A percentile compares a stretch with the other conserved stretches of the same genome.
phyloP scores from a whole-genome alignment of 2,113 vertebrate species.

The Solenodon paradoxus region DNA sequence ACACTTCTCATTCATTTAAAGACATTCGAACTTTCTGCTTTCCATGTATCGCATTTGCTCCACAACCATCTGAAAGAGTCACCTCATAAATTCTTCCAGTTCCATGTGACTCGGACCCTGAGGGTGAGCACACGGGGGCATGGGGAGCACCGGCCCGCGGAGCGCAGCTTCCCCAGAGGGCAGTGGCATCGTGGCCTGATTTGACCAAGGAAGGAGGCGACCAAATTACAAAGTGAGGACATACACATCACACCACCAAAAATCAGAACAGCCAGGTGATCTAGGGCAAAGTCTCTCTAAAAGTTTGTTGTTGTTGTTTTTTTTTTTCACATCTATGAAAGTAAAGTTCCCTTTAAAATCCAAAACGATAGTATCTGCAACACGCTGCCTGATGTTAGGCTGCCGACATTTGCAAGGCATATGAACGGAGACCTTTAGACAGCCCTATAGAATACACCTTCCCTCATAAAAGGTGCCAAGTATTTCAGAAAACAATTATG shows the following conservation, averaged over 20 bases:
- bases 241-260: neutral
- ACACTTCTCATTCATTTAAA: conserved; percentile 41
- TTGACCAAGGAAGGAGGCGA: neutral
- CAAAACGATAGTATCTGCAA: neutral
- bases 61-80: too few species aligned
- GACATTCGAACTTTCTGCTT: conserved; percentile 24
- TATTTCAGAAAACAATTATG: neutral
- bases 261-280: neutral
- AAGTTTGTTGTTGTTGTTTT: too few species aligned
- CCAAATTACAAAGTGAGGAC: neutral
- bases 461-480: neutral
- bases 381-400: neutral
- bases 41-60: neutral
- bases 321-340: neutral
- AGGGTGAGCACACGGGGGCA: too few species aligned
- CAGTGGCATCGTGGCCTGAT: neutral
- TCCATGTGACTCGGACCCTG: too few species aligned
- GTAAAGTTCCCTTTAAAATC: neutral
- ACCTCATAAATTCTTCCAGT: too few species aligned
- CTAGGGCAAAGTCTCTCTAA: neutral
- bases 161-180: neutral
- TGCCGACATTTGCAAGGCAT: neutral
- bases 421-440: conserved; percentile 38
- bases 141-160: too few species aligned
- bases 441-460: neutral